phyloP scores from a whole-genome alignment of 2,113 vertebrate species.

The Rhinogobius similis region DNA sequence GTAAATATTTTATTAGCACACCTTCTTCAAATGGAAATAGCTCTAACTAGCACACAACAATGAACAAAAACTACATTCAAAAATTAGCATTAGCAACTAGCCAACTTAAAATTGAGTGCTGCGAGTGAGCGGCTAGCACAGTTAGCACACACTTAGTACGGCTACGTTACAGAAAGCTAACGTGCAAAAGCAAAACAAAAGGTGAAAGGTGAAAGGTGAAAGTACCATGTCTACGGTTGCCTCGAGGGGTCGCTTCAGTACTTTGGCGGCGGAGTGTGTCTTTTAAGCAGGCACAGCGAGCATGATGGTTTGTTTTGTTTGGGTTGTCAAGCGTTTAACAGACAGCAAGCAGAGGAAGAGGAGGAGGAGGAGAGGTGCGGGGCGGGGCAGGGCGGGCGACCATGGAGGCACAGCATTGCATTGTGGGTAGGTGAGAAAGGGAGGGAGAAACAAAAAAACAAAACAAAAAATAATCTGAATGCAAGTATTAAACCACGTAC shows the following conservation, averaged over 20 bases:
- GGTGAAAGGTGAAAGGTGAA: slow-evolving; percentile 99
- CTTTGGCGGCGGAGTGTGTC: slow-evolving; percentile 99
- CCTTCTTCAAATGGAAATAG: slow-evolving; percentile 12
- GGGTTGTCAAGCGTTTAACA: slow-evolving; percentile 98
- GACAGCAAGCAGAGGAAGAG: slow-evolving; percentile 99
- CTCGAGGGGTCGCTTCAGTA: slow-evolving; percentile 99
- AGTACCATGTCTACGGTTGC: slow-evolving; percentile 99
- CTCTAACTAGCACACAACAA: slow-evolving; percentile 68
- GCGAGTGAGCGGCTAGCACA: slow-evolving; percentile 1
- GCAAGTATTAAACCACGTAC: slow-evolving; percentile 98
- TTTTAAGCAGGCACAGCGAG: slow-evolving; percentile 99
- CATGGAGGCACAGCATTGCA: slow-evolving; percentile 99
- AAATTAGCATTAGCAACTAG: slow-evolving; percentile 56
- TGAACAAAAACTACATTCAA: slow-evolving; percentile 67
- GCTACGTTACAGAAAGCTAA: slow-evolving; percentile 87
- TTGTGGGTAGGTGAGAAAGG: slow-evolving; percentile 99
- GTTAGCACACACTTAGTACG: slow-evolving; percentile 62
- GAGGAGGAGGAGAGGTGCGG: slow-evolving; percentile 1
- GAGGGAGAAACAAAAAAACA: slow-evolving; percentile 90
- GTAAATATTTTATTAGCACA: background rate
- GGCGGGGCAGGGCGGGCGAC: slow-evolving; percentile 52
- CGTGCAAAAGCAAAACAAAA: slow-evolving; percentile 97
- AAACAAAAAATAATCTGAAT: slow-evolving; percentile 97
- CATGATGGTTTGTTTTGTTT: slow-evolving; percentile 87
- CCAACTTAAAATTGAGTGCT: slow-evolving; percentile 4